Evolutionary conservation across 1,140 invertebrate genomes (phyloP).

Genomic region (Lasioglossum albipes): DNA sequence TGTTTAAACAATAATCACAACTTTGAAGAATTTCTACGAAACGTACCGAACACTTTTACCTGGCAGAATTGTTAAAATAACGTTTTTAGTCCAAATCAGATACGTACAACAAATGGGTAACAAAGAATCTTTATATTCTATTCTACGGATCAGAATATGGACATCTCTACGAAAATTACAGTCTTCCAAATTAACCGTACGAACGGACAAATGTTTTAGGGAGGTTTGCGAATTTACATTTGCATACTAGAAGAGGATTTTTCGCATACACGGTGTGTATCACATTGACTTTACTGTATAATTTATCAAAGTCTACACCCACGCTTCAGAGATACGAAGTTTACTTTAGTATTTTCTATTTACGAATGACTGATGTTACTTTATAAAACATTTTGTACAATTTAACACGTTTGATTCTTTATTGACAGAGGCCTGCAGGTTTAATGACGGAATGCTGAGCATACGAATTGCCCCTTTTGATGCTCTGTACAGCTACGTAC

Average conservation of each 20-base stretch:
- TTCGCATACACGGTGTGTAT: constrained; percentile 33
- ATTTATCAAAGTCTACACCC: constrained; percentile 63
- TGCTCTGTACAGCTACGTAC: neutral
- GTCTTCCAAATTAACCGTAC: constrained; percentile 26
- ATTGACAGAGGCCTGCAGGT: constrained; percentile 33
- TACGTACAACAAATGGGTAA: constrained; percentile 30
- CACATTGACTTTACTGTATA: constrained; percentile 58
- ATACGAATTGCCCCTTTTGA: neutral
- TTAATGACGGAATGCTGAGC: neutral
- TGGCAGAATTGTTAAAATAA: constrained; percentile 22
- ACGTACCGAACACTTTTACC: constrained; percentile 15
- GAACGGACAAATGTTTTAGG: constrained; percentile 9
- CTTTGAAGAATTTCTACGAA: constrained; percentile 22
- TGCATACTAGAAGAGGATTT: constrained; percentile 39
- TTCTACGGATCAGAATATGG: constrained; percentile 32
- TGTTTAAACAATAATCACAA: constrained; percentile 27
- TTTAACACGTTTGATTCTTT: constrained; percentile 26
- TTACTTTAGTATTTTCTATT: constrained; percentile 34
- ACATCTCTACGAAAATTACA: constrained; percentile 16
- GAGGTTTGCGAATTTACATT: constrained; percentile 26
- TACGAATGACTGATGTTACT: constrained; percentile 59
- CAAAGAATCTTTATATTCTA: constrained; percentile 35
- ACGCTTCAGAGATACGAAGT: constrained; percentile 56
- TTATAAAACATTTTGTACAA: constrained; percentile 70
- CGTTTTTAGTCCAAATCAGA: constrained; percentile 22